Conservation (phyloP, 2,113 vertebrate species). For the crab-eating macaque (Macaca fascicularis) region DNA sequence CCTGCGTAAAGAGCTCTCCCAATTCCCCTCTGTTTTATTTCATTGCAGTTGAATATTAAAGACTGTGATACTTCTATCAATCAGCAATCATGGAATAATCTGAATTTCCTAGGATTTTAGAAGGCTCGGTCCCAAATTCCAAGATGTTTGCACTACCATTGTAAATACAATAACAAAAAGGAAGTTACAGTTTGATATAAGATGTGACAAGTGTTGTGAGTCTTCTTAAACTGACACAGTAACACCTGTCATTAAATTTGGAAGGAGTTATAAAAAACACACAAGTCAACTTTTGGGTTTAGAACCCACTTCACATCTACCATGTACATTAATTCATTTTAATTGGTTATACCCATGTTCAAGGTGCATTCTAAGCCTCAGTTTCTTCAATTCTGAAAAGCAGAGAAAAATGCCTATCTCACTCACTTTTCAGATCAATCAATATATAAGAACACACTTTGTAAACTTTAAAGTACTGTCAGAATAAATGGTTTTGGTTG, state of each 20-base stretch:
- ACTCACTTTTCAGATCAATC: neutral
- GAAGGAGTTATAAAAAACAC: neutral
- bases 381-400: neutral
- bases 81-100: neutral
- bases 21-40: neutral
- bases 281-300: neutral
- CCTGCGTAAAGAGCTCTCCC: neutral
- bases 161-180: neutral
- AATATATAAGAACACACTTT: neutral
- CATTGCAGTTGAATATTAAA: conserved; percentile 1
- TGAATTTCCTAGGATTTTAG: neutral
- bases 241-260: neutral
- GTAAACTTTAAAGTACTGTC: neutral
- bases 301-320: neutral
- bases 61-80: neutral
- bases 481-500: neutral
- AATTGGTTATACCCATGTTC: neutral
- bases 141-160: neutral
- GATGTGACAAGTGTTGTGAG: neutral
- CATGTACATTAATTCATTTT: neutral
- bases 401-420: neutral
- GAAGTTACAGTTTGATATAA: neutral
- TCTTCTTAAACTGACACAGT: neutral
- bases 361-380: neutral
- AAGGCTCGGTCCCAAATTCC: neutral